Evolutionary conservation across 2,113 vertebrate species (phyloP), one percentile per base, ranked within the genome.

Genomic region (Hippocampus comes): DNA sequence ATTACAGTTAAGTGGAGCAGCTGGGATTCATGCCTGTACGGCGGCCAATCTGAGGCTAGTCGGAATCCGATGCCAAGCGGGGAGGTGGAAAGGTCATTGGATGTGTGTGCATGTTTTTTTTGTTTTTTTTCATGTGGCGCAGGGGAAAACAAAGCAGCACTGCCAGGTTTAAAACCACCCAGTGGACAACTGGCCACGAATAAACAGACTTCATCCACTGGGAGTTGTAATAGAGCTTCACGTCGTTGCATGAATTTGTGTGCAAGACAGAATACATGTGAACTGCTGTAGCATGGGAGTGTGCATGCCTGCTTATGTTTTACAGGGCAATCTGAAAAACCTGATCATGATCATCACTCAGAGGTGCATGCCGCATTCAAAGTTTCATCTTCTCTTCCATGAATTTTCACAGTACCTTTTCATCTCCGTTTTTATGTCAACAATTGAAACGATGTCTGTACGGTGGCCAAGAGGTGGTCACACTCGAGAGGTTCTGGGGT

Each of bases 131-230:
- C 79, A 78, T 72, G 61, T 21, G 63, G 68, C 61, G 15, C 73
- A 72, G 74, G 81, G 81, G 76, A 86, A 84, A 83, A 81, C 51
- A 85, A 81, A 46, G 81, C 81, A 79, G 66, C 78, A 14, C 61
- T 80, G 88, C 81, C 85, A 75, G 78, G 67, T 85, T 80, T 84
- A 80, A 78, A 86, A 82, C 14, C 75, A 81, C 79, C 82, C 84
- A 85, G 76, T 61, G 75, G 84, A 73, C 85, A 82, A 82, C 80
- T 81, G 78, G 80, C 77, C 76, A 76, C 81, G 86, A 87, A 87
- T 89, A 80, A 87, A 84, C 76, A 73, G 51, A 85, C 73, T 80
- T 73, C 63, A 71, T 79, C 81, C 77, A 71, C 56, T 70, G 80
- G 68, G 84, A 82, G 42, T 67, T 68, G 72, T 78, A 80, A 82